Conservation (phyloP, 2,113 vertebrate species). For the Lates calcarifer region DNA sequence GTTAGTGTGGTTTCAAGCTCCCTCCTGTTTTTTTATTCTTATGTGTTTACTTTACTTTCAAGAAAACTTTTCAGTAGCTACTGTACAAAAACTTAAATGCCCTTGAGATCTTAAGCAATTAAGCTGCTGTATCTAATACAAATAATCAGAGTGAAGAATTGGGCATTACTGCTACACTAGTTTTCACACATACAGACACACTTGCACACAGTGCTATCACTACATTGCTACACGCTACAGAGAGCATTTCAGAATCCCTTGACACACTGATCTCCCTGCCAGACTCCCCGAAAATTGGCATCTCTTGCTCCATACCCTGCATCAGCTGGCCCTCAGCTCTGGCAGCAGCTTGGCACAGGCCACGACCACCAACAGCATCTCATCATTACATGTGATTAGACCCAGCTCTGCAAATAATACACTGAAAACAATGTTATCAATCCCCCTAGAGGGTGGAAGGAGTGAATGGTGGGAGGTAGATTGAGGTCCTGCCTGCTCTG, state of each 20-base stretch:
- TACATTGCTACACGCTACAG: slow-evolving; percentile 17
- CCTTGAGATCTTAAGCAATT: slow-evolving; percentile 31
- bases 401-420: slow-evolving; percentile 62
- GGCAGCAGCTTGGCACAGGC: slow-evolving; percentile 74
- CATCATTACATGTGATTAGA: slow-evolving; percentile 67
- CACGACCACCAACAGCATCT: slow-evolving; percentile 50
- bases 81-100: slow-evolving; percentile 15
- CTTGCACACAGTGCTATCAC: slow-evolving; percentile 32
- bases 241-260: slow-evolving; percentile 51
- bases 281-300: slow-evolving; percentile 68
- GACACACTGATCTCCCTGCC: slow-evolving; percentile 59
- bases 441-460: slow-evolving; percentile 35
- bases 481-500: slow-evolving; percentile 29
- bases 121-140: slow-evolving; percentile 15
- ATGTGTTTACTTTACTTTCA: slow-evolving; percentile 16
- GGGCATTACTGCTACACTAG: slow-evolving; percentile 6
- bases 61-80: slow-evolving; percentile 24
- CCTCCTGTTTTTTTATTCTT: slow-evolving; percentile 12
- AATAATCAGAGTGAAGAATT: slow-evolving; percentile 36
- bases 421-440: slow-evolving; percentile 53
- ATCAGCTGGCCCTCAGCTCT: slow-evolving; percentile 65
- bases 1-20: slow-evolving; percentile 45
- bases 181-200: slow-evolving; percentile 12
- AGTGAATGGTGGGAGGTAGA: slow-evolving; percentile 25
- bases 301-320: slow-evolving; percentile 58